Evolutionary conservation across 2,888 invertebrate genomes (phyloP).

Genomic region (Stenichneumon culpator): DNA sequence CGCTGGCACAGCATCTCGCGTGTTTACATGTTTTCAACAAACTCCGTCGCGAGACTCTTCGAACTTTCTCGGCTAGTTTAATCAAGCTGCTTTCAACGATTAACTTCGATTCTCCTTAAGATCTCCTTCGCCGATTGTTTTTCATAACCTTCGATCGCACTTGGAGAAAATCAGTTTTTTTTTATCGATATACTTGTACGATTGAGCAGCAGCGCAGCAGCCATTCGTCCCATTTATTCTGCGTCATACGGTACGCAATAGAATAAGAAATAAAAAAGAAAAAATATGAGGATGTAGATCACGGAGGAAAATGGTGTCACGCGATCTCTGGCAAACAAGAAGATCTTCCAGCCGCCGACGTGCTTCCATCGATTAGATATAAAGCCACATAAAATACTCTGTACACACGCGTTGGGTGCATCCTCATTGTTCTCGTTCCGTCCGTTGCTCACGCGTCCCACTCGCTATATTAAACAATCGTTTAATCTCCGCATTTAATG

Average conservation of each 20-base stretch:
- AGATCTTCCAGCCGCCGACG: conserved; percentile 48
- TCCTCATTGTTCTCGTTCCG: conserved; percentile 66
- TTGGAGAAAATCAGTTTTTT: background rate
- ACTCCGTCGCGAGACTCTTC: background rate
- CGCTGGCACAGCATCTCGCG: background rate
- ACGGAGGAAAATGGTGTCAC: conserved; percentile 54
- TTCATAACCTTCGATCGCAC: background rate
- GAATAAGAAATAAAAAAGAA: conserved; percentile 9
- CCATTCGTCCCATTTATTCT: conserved; percentile 7
- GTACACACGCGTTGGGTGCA: conserved; percentile 30
- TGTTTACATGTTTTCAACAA: background rate
- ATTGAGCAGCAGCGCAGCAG: background rate
- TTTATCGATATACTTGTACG: background rate
- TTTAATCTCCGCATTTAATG: conserved; percentile 26
- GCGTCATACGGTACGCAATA: conserved; percentile 20
- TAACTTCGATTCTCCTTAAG: background rate
- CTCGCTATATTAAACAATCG: conserved; percentile 49
- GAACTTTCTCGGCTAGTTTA: background rate
- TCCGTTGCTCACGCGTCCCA: conserved; percentile 32
- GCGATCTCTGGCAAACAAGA: conserved; percentile 55
- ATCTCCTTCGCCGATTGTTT: background rate
- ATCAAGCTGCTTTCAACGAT: background rate
- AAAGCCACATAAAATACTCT: conserved; percentile 28
- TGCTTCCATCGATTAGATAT: conserved; percentile 57
- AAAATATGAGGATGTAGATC: conserved; percentile 15